Base-by-base conservation (phyloP, 2,797 vertebrate species). In the Hylomyscus alleni region DNA sequence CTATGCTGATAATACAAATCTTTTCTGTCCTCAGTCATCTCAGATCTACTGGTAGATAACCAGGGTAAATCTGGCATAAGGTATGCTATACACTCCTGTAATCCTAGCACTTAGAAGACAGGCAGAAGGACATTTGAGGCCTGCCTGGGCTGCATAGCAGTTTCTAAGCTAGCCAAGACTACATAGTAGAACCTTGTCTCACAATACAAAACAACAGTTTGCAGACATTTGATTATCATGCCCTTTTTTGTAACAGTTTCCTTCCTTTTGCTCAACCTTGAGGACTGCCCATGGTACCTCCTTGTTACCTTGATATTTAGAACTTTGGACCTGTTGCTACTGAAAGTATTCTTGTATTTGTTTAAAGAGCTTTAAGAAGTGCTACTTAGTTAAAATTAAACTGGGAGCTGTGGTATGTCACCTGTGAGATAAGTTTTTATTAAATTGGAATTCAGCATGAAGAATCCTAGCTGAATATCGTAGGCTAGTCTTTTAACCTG, bases 371-470 rank as follows among this genome's bases (percentile, higher is more conserved):
- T 44, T 34, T 73, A 44, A 47, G 40, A 50, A 85, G 58, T 58
- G 40, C 73, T 90, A 6, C 62, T 29, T 67, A 80, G 50, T 9
- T 90, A 83, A 94, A 93, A 92, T 89, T 90, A 89, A 94, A 73
- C 78, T 80, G n/a, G 76, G 24, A 67, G 19, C 77, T 58, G 69
- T 19, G 90, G 14, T 81, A 4, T 54, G 40, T 94, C 50, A 47
- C 56, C 72, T 96, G 1, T 93, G 80, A 17, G 6, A 34, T 85
- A 69, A 47, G 47, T 81, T 50, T 52, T 95, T 47, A 84, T 90
- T 54, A 69, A 76, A 60, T 93, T 26, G 5, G 67, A 56, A 47
- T 89, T 85, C 34, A 65, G 22, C 54, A 40, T 76, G 62, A 67
- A 60, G 72, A 54, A 17, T 47, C 9, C 34, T 76, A 75, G 22